Evolutionary conservation across 2,888 invertebrate species (phyloP).

Genomic region (Tipula vernalis): DNA sequence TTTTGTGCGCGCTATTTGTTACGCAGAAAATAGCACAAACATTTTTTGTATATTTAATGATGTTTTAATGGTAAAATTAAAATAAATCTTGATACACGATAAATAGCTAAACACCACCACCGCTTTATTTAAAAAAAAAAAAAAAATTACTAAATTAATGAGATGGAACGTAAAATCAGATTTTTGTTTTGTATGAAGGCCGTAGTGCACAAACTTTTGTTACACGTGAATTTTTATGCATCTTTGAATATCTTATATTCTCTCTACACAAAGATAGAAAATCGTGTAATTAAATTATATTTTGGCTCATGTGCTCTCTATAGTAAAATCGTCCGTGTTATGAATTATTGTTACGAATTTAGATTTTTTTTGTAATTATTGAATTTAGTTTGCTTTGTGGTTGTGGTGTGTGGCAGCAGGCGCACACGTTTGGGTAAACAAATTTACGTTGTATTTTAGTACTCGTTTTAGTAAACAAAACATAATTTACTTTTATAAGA

Average conservation of each 20-base stretch:
- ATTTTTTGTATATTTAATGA: not conserved
- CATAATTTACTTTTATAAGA: not conserved
- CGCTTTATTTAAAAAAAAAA: not conserved
- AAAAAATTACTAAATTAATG: not conserved
- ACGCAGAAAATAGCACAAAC: not conserved
- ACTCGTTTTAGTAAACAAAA: not conserved
- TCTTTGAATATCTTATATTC: not conserved
- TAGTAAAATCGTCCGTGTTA: not conserved
- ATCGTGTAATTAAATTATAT: not conserved
- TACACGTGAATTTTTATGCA: not conserved
- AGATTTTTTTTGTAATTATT: not conserved
- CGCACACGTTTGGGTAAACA: not conserved
- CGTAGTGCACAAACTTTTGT: not conserved
- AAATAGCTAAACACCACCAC: not conserved
- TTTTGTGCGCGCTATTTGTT: not conserved
- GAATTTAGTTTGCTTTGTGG: not conserved
- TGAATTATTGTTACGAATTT: not conserved
- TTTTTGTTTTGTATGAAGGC: not conserved
- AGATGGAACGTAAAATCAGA: not conserved
- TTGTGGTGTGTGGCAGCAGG: not conserved
- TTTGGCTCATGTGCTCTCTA: not conserved
- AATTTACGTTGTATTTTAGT: not conserved
- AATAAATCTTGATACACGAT: not conserved
- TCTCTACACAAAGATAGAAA: not conserved
- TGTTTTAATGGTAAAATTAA: not conserved